phyloP scores from a whole-genome alignment of 2,797 vertebrate genomes.

The Aviceda cuculoides region DNA sequence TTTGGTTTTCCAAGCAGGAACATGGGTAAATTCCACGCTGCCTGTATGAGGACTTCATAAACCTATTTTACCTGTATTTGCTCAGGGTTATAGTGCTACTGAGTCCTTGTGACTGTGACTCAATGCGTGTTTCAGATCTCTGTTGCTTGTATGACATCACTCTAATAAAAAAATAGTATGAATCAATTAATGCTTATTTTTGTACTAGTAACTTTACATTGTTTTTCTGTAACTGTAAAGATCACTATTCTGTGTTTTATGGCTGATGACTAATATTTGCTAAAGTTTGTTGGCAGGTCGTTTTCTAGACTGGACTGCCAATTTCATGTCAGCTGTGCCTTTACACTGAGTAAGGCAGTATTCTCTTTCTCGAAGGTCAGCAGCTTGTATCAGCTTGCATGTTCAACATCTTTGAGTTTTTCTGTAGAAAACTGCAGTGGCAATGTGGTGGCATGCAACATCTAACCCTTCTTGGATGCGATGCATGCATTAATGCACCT shows the following conservation, averaged over 20 bases:
- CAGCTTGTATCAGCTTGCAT: not conserved
- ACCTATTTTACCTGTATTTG: not conserved
- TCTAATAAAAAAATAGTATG: not conserved
- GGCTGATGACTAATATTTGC: not conserved
- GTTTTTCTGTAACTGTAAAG: not conserved
- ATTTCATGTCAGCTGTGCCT: not conserved
- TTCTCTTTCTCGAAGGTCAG: not conserved
- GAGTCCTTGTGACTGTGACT: not conserved
- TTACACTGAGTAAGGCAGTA: not conserved
- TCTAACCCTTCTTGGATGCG: not conserved
- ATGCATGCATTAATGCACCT: not conserved
- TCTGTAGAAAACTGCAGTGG: not conserved
- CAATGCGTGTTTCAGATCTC: not conserved
- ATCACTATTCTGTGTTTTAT: not conserved
- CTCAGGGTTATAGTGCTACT: not conserved
- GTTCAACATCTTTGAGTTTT: not conserved
- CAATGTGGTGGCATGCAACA: not conserved
- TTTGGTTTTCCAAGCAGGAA: not conserved
- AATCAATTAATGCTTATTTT: not conserved
- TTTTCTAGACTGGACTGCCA: not conserved
- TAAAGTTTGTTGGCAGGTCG: not conserved
- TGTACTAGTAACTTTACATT: not conserved
- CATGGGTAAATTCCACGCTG: accelerated
- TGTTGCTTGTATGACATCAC: not conserved
- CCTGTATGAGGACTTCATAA: not conserved